A percentile compares a stretch with the other conserved stretches of the same genome.
These are phyloP conservation scores for Acleris emargana DNA, from an alignment of 2,888 invertebrate species.

Conservation along the genomic window DNA sequence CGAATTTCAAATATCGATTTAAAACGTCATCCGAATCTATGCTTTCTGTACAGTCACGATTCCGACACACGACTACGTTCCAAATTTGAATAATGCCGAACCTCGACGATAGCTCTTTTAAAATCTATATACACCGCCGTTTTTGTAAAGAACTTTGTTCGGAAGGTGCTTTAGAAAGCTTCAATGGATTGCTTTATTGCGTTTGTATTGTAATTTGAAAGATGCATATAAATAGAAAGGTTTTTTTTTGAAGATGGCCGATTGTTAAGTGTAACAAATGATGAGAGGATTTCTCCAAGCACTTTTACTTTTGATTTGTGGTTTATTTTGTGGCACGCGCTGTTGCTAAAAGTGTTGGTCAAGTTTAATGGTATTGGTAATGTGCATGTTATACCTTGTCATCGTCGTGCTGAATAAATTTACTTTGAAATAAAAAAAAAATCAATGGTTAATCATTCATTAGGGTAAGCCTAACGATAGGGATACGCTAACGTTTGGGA, in stretches of 20 bases:
- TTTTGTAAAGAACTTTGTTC: too few relatives aligned
- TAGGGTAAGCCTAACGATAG: too few relatives aligned
- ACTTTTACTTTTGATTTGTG: constrained; percentile 35
- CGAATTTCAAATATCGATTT: constrained; percentile 35
- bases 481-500: too few relatives aligned
- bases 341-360: constrained; percentile 20
- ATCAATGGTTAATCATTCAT: too few relatives aligned
- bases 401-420: neutral
- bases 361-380: neutral
- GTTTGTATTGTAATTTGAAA: neutral
- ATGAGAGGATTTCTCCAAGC: constrained; percentile 31
- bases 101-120: neutral
- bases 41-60: constrained; percentile 50
- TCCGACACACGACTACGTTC: constrained; percentile 47
- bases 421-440: neutral
- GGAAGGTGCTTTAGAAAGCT: neutral
- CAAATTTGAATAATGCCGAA: constrained; percentile 39
- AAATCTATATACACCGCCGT: constrained; percentile 2
- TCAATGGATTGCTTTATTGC: neutral
- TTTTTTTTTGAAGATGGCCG: constrained; percentile 32
- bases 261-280: constrained; percentile 34
- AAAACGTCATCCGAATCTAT: constrained; percentile 33
- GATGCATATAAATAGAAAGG: neutral
- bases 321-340: constrained; percentile 22
- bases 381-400: neutral